Evolutionary conservation across 2,888 invertebrate species (phyloP), one percentile per base, ranked within the genome.

Genomic region (Lagria hirta): DNA sequence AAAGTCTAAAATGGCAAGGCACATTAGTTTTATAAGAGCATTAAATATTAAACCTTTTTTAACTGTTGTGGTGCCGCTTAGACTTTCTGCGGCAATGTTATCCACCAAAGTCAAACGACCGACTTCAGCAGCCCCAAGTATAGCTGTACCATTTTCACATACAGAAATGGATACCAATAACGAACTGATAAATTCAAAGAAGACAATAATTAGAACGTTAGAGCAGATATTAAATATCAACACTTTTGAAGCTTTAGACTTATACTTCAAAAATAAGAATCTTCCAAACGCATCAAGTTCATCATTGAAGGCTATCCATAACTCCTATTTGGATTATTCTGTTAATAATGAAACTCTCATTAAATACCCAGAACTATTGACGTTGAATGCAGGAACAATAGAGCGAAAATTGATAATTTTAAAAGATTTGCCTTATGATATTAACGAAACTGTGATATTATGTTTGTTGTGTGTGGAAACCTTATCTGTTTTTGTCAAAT

Each of bases 321-420:
- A 54, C 8, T 32, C 54, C n/a, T 63, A 59, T 43, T 12, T 48
- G 23, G 22, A 51, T 7, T 45, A 58, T 28, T 58, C 56, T 4
- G 38, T 70, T 15, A 49, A 30, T 2, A 48, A 48, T 2, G 47
- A 55, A 5, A 59, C 55, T 2, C 38, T 68, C 14, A 10, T 59
- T 6, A 54, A 52, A 21, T 58, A 60, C 52, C 67, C 68, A 16
- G 56, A 62, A 40, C 40, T 69, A 18, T 53, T 71, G 35, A 49
- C 55, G 3, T 51, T 56, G 30, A 29, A 57, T 43, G 21, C 66
- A 12, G 22, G 45, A 21, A 10, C 35, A 4, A 67, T n/a, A n/a
- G n/a, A n/a, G n/a, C n/a, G n/a, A n/a, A n/a, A n/a, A n/a, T n/a
- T n/a, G n/a, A n/a, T n/a, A 64, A 55, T 34, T 69, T 3, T 14